These are phyloP conservation scores for Rhaphigaster nebulosa DNA, from an alignment of 2,888 invertebrate genomes.

Conservation along the genomic window DNA sequence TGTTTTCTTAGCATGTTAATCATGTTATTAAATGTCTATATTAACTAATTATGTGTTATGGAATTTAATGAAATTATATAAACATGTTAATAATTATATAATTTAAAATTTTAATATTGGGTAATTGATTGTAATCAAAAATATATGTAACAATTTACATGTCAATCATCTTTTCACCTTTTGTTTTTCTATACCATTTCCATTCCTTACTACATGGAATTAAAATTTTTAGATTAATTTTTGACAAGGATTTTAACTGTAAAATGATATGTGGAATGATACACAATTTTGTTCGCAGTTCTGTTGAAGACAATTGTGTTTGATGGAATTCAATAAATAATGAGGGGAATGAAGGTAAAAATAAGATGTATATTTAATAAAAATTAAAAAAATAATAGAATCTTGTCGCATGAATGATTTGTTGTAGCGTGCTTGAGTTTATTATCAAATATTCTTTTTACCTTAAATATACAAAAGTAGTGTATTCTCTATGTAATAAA, in stretches of 20 bases:
- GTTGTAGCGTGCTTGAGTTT: too few relatives aligned
- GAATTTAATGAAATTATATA: slow-evolving; percentile 46
- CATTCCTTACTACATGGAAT: neutral
- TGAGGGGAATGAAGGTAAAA: too few relatives aligned
- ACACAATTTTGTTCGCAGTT: too few relatives aligned
- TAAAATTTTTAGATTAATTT: neutral
- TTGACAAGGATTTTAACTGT: neutral
- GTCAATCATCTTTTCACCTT: neutral
- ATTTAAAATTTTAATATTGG: slow-evolving; percentile 53
- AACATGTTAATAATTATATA: slow-evolving; percentile 39
- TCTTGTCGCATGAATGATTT: too few relatives aligned
- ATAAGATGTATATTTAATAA: too few relatives aligned
- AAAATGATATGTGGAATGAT: too few relatives aligned
- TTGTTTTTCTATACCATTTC: neutral
- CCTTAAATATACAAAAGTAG: too few relatives aligned
- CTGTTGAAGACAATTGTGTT: too few relatives aligned
- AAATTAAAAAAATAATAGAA: too few relatives aligned
- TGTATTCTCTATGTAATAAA: too few relatives aligned
- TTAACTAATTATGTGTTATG: slow-evolving; percentile 52
- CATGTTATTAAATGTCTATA: slow-evolving; percentile 53
- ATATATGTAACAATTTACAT: slow-evolving; percentile 53
- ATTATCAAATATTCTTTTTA: too few relatives aligned
- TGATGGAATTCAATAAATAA: too few relatives aligned
- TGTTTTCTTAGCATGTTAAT: slow-evolving; percentile 34
- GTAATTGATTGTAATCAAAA: slow-evolving; percentile 54